phyloP scores from a whole-genome alignment of 2,113 vertebrate species.

The Cichladusa arquata region DNA sequence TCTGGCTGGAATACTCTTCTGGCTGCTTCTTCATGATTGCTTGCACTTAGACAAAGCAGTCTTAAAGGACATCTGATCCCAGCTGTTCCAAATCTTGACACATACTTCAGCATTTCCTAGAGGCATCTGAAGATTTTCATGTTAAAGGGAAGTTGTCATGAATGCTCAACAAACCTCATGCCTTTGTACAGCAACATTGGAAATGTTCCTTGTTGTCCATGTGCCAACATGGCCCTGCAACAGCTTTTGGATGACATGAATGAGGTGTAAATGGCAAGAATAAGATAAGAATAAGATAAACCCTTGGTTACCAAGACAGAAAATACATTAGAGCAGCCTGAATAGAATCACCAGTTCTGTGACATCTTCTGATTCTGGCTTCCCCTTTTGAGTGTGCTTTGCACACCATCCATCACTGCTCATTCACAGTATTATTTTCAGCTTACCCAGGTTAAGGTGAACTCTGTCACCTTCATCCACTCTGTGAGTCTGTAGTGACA shows the following conservation, averaged over 20 bases:
- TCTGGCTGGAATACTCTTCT: neutral
- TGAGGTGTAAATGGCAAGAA: neutral
- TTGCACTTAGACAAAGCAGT: neutral
- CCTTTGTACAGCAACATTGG: neutral
- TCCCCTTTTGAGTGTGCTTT: rapidly evolving
- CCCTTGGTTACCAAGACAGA: neutral
- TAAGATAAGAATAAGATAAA: neutral
- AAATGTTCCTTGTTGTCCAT: neutral
- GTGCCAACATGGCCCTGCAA: neutral
- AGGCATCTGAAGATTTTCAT: neutral
- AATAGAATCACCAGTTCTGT: neutral
- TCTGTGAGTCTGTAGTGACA: neutral
- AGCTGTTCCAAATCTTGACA: neutral
- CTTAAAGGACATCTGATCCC: neutral
- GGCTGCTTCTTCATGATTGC: neutral
- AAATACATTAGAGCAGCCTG: neutral
- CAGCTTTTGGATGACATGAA: neutral
- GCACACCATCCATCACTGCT: neutral
- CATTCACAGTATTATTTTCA: neutral
- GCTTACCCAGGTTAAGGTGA: neutral
- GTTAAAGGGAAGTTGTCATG: neutral
- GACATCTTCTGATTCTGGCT: neutral
- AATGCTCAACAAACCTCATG: neutral
- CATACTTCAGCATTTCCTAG: neutral
- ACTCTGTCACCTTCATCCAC: neutral